Conservation (phyloP, 2,113 vertebrate species). For the Crypturellus undulatus region DNA sequence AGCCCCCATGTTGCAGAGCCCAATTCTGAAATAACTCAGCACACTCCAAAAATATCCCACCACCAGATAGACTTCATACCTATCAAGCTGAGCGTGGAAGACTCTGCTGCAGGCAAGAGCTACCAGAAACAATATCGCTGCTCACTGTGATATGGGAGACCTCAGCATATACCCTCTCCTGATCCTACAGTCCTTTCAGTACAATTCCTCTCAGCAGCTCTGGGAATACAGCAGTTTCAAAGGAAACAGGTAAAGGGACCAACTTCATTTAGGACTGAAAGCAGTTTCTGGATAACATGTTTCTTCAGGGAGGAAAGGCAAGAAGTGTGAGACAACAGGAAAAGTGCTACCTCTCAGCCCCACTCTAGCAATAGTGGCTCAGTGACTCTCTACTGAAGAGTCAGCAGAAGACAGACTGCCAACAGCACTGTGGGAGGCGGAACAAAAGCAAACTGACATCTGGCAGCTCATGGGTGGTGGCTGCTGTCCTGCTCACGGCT, state of each 20-base stretch:
- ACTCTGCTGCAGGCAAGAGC: neutral
- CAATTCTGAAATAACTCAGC: neutral
- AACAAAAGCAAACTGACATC: neutral
- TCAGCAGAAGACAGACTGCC: neutral
- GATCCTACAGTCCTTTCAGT: neutral
- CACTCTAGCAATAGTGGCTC: neutral
- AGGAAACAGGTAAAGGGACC: neutral
- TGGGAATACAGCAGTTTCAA: neutral
- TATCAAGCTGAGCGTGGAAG: neutral
- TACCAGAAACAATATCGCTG: neutral
- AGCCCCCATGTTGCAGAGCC: neutral
- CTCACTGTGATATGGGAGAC: rapidly evolving
- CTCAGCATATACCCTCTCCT: neutral
- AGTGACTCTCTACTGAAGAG: neutral
- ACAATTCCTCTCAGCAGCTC: neutral
- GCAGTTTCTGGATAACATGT: neutral
- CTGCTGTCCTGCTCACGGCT: neutral
- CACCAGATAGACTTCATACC: neutral
- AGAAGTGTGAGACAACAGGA: neutral
- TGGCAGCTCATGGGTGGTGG: neutral
- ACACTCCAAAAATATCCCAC: neutral
- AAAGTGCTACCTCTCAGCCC: neutral
- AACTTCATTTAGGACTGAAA: neutral
- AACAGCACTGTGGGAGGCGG: neutral
- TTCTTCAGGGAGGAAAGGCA: neutral